Conservation (phyloP, 1,140 invertebrate genomes). For the Drosophila willistoni region DNA sequence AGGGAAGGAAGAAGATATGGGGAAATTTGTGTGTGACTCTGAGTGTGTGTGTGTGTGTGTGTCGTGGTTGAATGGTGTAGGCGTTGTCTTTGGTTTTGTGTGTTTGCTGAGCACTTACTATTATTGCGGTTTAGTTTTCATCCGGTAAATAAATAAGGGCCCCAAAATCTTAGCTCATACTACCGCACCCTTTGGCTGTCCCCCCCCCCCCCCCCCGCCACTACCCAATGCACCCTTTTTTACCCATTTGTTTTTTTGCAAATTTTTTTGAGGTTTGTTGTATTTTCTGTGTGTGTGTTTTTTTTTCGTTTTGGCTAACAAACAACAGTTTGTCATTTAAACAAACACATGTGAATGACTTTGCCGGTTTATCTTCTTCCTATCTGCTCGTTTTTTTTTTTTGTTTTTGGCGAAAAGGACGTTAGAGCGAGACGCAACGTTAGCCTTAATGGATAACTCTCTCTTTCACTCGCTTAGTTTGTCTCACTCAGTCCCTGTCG, state of each 20-base stretch:
- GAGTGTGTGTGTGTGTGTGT: conserved; percentile 38
- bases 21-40: background rate
- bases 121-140: conserved; percentile 78
- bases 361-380: conserved; percentile 55
- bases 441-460: conserved; percentile 24
- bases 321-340: conserved; percentile 69
- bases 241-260: conserved; percentile 39
- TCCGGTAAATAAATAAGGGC: conserved; percentile 64
- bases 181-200: background rate
- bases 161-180: conserved; percentile 19
- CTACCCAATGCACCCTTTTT: background rate
- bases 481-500: conserved; percentile 49
- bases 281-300: conserved; percentile 2
- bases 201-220: background rate
- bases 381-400: background rate
- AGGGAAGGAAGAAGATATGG: background rate
- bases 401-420: background rate
- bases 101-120: conserved; percentile 76
- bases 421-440: conserved; percentile 4
- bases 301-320: conserved; percentile 49
- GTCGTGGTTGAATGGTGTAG: conserved; percentile 22
- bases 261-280: conserved; percentile 27
- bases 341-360: conserved; percentile 57
- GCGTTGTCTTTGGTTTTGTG: conserved; percentile 20
- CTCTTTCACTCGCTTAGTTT: conserved; percentile 21